Evolutionary conservation across 2,888 invertebrate genomes (phyloP).

Genomic region (Augochlorella aurata): DNA sequence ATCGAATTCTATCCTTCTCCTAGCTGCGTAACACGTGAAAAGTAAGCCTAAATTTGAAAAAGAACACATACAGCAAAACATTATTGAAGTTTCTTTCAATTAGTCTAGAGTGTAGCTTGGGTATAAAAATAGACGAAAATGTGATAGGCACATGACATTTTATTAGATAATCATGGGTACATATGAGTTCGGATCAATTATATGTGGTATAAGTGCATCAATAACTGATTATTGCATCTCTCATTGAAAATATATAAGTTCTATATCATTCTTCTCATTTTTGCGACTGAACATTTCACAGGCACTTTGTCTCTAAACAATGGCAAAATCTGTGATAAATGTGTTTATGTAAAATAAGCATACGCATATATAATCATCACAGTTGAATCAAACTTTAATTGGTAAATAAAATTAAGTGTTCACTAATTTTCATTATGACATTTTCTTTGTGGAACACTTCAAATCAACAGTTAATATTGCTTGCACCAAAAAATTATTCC

Average conservation of each 20-base stretch:
- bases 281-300: conserved; percentile 75
- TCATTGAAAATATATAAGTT: conserved; percentile 76
- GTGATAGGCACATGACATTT: conserved; percentile 77
- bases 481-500: conserved; percentile 38
- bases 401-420: conserved; percentile 43
- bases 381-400: conserved; percentile 43
- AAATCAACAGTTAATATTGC: conserved; percentile 44
- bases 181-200: conserved; percentile 74
- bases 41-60: conserved; percentile 53
- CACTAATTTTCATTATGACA: conserved; percentile 36
- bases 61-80: conserved; percentile 25
- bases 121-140: conserved; percentile 34
- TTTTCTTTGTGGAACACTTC: conserved; percentile 2
- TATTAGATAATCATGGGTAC: conserved; percentile 75
- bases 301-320: conserved; percentile 78
- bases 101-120: not conserved
- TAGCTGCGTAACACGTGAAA: conserved; percentile 38
- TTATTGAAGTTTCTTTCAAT: conserved; percentile 23
- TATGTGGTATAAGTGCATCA: conserved; percentile 68
- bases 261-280: conserved; percentile 65
- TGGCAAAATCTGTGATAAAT: conserved; percentile 69
- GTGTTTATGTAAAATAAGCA: conserved; percentile 58
- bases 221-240: conserved; percentile 74
- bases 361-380: conserved; percentile 55
- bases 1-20: conserved; percentile 40